Conservation (phyloP, 2,888 invertebrate species). For the Sepioteuthis lessoniana region DNA sequence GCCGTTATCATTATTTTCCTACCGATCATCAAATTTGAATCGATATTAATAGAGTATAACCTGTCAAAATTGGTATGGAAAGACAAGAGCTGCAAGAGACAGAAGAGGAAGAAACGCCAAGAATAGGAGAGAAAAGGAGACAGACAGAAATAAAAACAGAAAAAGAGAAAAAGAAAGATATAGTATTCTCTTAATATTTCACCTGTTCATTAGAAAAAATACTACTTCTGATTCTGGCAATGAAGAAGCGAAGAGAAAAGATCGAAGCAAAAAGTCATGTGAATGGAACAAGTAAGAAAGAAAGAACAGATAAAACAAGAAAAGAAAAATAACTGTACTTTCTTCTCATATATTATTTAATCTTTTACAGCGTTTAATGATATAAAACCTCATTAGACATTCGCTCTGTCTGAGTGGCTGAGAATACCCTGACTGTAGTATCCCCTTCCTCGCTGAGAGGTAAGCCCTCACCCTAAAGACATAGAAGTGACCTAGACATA, state of each 20-base stretch:
- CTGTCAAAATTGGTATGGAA: not conserved
- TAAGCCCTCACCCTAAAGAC: too few species aligned
- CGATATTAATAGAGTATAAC: not conserved
- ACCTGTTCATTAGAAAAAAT: not conserved
- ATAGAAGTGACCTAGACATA: too few species aligned
- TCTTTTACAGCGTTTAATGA: not conserved
- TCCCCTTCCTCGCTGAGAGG: too few species aligned
- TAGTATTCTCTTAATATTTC: too few species aligned
- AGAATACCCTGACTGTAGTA: too few species aligned
- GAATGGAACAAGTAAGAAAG: not conserved
- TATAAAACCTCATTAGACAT: not conserved
- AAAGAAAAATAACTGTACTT: not conserved
- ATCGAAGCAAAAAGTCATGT: not conserved
- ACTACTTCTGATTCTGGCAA: not conserved
- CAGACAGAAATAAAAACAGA: not conserved
- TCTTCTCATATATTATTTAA: not conserved
- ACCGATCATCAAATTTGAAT: too few species aligned
- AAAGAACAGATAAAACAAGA: not conserved
- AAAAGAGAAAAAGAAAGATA: too few species aligned
- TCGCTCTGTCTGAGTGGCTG: too few species aligned
- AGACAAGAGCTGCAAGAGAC: too few species aligned
- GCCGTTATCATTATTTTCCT: too few species aligned
- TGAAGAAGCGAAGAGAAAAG: not conserved
- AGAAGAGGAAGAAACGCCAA: not conserved
- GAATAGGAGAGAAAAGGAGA: not conserved